Evolutionary conservation across 1,140 invertebrate genomes (phyloP).

Genomic region (Drosophila tsacasi): DNA sequence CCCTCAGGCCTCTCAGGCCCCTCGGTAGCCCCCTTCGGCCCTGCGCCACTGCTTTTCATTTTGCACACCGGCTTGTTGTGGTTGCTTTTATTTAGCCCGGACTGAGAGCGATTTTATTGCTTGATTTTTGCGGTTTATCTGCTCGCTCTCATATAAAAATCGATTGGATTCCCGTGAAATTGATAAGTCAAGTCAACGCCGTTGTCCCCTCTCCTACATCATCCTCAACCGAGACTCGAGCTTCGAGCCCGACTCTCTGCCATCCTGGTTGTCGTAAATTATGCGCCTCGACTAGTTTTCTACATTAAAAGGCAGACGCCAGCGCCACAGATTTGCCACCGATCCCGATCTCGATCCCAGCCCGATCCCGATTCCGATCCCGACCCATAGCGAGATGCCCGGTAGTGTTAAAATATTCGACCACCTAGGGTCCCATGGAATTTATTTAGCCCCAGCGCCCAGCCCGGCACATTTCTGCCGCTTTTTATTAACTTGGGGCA

Average conservation of each 20-base stretch:
- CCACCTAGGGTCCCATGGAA: slow-evolving; percentile 82
- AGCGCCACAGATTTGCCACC: slow-evolving; percentile 73
- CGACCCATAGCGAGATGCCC: slow-evolving; percentile 43
- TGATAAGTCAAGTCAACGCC: slow-evolving; percentile 84
- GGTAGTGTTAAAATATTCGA: slow-evolving; percentile 84
- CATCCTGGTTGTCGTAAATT: slow-evolving; percentile 72
- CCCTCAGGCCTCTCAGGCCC: slow-evolving; percentile 8
- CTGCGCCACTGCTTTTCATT: slow-evolving; percentile 70
- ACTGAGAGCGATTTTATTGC: slow-evolving; percentile 74
- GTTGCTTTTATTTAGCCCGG: slow-evolving; percentile 39
- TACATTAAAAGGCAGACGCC: slow-evolving; percentile 84
- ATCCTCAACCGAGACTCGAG: not conserved
- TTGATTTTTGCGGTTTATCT: slow-evolving; percentile 84
- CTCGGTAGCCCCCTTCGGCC: slow-evolving; percentile 11
- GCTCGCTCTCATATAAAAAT: slow-evolving; percentile 83
- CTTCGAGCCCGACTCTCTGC: not conserved
- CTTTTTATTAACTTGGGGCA: slow-evolving; percentile 78
- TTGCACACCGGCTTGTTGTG: slow-evolving; percentile 41
- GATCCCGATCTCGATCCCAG: slow-evolving; percentile 30
- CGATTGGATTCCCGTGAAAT: slow-evolving; percentile 85
- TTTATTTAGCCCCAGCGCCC: slow-evolving; percentile 65
- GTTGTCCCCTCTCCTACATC: slow-evolving; percentile 12
- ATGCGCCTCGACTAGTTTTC: slow-evolving; percentile 83
- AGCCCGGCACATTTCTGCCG: slow-evolving; percentile 74
- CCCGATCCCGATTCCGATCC: slow-evolving; percentile 5